These are phyloP conservation scores for Notothenia coriiceps DNA, from an alignment of 2,113 vertebrate genomes.

Conservation along the genomic window DNA sequence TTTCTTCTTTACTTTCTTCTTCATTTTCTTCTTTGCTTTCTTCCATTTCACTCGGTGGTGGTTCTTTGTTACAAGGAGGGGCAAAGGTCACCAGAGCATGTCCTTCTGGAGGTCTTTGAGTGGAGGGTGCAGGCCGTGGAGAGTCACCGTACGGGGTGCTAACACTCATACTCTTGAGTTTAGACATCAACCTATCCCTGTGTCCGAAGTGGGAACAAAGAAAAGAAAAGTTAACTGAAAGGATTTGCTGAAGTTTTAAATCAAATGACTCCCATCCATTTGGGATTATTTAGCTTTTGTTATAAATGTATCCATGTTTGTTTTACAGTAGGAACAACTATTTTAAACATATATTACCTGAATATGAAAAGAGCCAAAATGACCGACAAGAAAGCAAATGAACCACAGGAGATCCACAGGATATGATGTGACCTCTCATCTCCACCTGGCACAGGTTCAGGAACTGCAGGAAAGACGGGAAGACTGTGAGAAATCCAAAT, in stretches of 20 bases:
- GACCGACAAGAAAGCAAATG: conserved; percentile 53
- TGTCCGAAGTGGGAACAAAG: conserved; percentile 55
- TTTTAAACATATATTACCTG: conserved; percentile 64
- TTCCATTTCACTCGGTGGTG: conserved; percentile 24
- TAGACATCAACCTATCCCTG: conserved; percentile 62
- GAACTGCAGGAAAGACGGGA: conserved; percentile 38
- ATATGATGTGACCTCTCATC: neutral
- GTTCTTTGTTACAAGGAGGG: conserved; percentile 1
- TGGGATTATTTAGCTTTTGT: neutral
- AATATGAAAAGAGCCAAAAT: conserved; percentile 58
- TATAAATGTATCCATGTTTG: neutral
- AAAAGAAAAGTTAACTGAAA: too few relatives aligned
- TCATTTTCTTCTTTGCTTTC: conserved; percentile 27
- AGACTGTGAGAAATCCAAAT: conserved; percentile 8
- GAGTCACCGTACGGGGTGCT: neutral
- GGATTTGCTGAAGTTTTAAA: neutral
- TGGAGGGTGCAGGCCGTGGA: neutral
- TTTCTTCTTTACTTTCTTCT: conserved; percentile 14
- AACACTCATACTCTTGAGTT: conserved; percentile 47
- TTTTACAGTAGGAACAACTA: neutral
- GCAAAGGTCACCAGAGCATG: conserved; percentile 58
- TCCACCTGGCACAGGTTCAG: rapidly evolving
- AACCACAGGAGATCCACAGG: conserved; percentile 58
- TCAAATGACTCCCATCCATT: neutral
- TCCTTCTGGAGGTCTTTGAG: conserved; percentile 48